phyloP scores from a whole-genome alignment of 2,113 vertebrate species.

The Maylandia zebra region DNA sequence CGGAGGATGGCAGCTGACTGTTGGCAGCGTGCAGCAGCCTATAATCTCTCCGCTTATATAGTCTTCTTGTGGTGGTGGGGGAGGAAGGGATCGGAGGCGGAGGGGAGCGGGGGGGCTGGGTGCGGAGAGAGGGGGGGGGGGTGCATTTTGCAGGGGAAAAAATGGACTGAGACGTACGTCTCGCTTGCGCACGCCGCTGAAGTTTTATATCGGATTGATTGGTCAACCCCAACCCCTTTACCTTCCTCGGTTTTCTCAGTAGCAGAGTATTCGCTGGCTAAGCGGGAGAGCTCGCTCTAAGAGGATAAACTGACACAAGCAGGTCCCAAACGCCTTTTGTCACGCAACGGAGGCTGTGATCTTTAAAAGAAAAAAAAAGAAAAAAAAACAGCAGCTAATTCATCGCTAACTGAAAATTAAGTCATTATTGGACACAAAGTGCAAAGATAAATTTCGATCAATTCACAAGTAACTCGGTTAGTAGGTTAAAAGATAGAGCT shows the following conservation, averaged over 20 bases:
- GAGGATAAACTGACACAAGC: slow-evolving; percentile 63
- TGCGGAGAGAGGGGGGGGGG: neutral
- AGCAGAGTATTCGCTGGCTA: slow-evolving; percentile 53
- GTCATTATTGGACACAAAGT: neutral
- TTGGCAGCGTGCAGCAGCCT: slow-evolving; percentile 4
- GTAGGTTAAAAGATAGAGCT: neutral
- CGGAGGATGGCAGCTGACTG: slow-evolving; percentile 25
- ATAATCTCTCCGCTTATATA: slow-evolving; percentile 4
- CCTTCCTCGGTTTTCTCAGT: slow-evolving; percentile 2
- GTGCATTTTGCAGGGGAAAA: neutral
- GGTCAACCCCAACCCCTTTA: neutral
- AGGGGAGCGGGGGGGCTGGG: neutral
- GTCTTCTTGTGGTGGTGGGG: neutral
- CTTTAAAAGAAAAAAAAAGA: neutral
- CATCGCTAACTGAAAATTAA: neutral
- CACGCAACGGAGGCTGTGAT: slow-evolving; percentile 61
- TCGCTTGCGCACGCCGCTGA: neutral
- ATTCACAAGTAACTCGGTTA: neutral
- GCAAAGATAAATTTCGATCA: neutral
- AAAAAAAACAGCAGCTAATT: neutral
- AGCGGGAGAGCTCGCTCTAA: slow-evolving; percentile 57
- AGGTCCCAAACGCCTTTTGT: slow-evolving; percentile 60
- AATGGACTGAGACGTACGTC: neutral
- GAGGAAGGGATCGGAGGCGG: neutral
- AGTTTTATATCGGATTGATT: slow-evolving; percentile 47